These are phyloP conservation scores for Mormyrus iriodes DNA, from an alignment of 2,113 vertebrate species.

Conservation along the genomic window DNA sequence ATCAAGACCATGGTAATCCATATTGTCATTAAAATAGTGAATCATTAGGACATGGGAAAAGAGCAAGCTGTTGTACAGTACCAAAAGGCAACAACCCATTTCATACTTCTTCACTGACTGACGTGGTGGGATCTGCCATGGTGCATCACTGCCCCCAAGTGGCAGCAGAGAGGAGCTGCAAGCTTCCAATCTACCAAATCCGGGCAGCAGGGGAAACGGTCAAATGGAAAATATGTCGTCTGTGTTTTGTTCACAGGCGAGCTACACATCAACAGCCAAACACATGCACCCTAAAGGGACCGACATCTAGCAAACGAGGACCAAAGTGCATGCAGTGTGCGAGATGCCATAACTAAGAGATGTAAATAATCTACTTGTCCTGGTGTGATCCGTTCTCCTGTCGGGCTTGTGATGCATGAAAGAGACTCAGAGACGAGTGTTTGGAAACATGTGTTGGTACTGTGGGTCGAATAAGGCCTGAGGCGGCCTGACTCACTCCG, in stretches of 20 bases:
- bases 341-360: not conserved
- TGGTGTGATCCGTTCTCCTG: not conserved
- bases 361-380: not conserved
- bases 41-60: constrained; percentile 56
- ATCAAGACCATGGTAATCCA: constrained; percentile 58
- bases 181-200: not conserved
- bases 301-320: not conserved
- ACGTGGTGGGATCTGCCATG: not conserved
- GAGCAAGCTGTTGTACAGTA: constrained; percentile 50
- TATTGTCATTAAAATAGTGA: constrained; percentile 65
- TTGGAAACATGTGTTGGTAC: not conserved
- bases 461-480: constrained; percentile 39
- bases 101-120: not conserved
- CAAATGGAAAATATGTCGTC: constrained; percentile 40
- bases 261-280: constrained; percentile 10
- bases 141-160: constrained; percentile 62
- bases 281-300: not conserved
- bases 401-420: not conserved
- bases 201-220: not conserved
- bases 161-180: constrained; percentile 8
- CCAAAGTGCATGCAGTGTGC: not conserved
- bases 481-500: constrained; percentile 54
- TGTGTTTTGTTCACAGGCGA: constrained; percentile 33
- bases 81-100: constrained; percentile 47
- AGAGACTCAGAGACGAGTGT: not conserved